Percentiles rank a stretch among this genome's conserved stretches.
phyloP scores from a whole-genome alignment of 2,888 invertebrate species.

The Parnassius mnemosyne region DNA sequence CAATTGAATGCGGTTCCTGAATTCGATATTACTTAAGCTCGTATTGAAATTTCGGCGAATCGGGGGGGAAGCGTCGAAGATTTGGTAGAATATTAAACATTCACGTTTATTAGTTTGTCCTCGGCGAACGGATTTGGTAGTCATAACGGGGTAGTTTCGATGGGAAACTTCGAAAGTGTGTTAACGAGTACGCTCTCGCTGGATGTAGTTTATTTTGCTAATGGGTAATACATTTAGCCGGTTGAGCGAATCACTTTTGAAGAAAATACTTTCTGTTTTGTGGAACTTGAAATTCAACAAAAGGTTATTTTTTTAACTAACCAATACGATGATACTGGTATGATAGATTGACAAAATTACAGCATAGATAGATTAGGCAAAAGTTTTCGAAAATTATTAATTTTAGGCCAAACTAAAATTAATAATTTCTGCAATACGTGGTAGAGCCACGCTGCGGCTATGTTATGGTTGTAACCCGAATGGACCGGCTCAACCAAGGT shows the following conservation, averaged over 20 bases:
- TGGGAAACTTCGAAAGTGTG: conserved; percentile 73
- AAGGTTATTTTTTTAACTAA: too few relatives aligned
- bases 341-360: too few relatives aligned
- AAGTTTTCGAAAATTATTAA: too few relatives aligned
- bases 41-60: conserved; percentile 63
- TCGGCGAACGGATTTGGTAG: conserved; percentile 68
- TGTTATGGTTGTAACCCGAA: too few relatives aligned
- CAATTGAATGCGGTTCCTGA: conserved; percentile 45
- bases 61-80: conserved; percentile 58
- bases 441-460: too few relatives aligned
- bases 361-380: too few relatives aligned
- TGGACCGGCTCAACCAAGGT: too few relatives aligned
- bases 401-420: too few relatives aligned
- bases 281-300: too few relatives aligned
- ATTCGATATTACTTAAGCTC: conserved; percentile 69
- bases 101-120: conserved; percentile 79
- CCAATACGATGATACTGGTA: too few relatives aligned
- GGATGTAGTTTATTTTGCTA: conserved; percentile 62
- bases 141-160: conserved; percentile 73
- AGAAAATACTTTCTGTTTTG: conserved; percentile 25
- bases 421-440: too few relatives aligned
- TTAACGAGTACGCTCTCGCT: conserved; percentile 63
- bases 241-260: conserved; percentile 49
- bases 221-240: conserved; percentile 63
- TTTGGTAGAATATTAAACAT: conserved; percentile 77